Percentiles rank a stretch among this genome's conserved stretches.
Evolutionary conservation across 2,113 vertebrate genomes (phyloP).

Genomic region (Enhydra lutris): DNA sequence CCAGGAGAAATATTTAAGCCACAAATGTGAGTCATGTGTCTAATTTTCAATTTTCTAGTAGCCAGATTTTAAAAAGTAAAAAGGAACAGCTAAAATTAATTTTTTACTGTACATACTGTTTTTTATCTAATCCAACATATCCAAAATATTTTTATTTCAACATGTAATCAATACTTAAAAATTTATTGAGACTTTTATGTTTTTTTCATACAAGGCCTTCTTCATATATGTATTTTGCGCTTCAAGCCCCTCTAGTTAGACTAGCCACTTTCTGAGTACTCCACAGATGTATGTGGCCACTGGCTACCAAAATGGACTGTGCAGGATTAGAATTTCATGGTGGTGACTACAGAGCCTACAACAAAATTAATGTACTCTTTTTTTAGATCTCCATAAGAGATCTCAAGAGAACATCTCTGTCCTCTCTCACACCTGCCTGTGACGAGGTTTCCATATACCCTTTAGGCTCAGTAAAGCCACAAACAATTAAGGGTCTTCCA

Average conservation of each 20-base stretch:
- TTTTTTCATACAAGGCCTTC: background rate
- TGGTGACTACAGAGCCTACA: background rate
- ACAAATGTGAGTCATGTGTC: background rate
- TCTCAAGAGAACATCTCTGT: background rate
- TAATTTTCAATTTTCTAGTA: conserved; percentile 19
- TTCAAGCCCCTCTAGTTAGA: background rate
- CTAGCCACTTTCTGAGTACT: background rate
- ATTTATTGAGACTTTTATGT: background rate
- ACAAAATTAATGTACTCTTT: background rate
- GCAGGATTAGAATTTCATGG: background rate
- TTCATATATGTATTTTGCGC: background rate
- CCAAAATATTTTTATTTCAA: conserved; percentile 12
- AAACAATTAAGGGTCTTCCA: background rate
- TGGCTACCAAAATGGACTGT: background rate
- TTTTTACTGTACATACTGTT: background rate
- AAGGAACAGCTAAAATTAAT: background rate
- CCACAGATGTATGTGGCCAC: background rate
- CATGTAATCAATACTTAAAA: background rate
- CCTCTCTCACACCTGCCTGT: background rate
- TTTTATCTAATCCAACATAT: background rate
- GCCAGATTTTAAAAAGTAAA: conserved; percentile 12
- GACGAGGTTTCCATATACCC: background rate
- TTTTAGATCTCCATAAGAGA: background rate
- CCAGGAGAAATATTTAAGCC: background rate
- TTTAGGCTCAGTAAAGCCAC: background rate